A percentile compares a stretch with the other conserved stretches of the same genome.
phyloP scores from a whole-genome alignment of 2,888 invertebrate genomes.

The Furcula furcula region DNA sequence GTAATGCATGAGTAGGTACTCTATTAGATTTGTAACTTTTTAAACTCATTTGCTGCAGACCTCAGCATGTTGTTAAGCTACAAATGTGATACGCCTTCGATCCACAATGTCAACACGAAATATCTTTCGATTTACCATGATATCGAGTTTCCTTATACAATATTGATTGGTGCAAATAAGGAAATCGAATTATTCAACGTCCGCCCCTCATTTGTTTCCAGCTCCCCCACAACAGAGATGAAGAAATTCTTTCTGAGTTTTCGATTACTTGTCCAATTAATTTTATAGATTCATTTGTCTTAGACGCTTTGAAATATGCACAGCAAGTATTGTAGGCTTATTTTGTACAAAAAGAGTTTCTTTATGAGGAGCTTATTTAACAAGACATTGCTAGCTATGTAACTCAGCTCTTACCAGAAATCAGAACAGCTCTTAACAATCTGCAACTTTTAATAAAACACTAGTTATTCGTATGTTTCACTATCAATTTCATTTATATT shows the following conservation, averaged over 20 bases:
- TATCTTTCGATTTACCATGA: slow-evolving; percentile 43
- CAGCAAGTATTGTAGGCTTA: slow-evolving; percentile 34
- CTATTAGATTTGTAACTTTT: no score
- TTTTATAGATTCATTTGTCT: slow-evolving; percentile 81
- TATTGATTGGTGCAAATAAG: slow-evolving; percentile 81
- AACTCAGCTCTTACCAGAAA: no score
- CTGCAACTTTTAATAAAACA: no score
- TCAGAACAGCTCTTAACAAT: no score
- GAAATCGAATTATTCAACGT: slow-evolving; percentile 82
- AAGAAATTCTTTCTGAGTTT: slow-evolving; percentile 82
- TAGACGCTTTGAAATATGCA: slow-evolving; percentile 65
- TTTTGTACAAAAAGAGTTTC: slow-evolving; percentile 26
- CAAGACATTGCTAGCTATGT: no score
- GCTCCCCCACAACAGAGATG: slow-evolving; percentile 76
- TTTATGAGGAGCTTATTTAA: no score
- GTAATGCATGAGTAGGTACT: no score
- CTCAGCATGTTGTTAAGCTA: background rate
- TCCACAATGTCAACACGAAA: slow-evolving; percentile 38
- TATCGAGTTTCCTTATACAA: slow-evolving; percentile 71
- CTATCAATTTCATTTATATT: no score
- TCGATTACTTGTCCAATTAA: slow-evolving; percentile 82
- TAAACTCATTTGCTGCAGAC: background rate
- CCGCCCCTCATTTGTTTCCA: slow-evolving; percentile 79
- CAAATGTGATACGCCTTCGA: slow-evolving; percentile 6
- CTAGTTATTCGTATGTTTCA: no score